A percentile compares a stretch with the other conserved stretches of the same genome.
phyloP scores from a whole-genome alignment of 2,888 invertebrate genomes.

The Plagodis pulveraria region DNA sequence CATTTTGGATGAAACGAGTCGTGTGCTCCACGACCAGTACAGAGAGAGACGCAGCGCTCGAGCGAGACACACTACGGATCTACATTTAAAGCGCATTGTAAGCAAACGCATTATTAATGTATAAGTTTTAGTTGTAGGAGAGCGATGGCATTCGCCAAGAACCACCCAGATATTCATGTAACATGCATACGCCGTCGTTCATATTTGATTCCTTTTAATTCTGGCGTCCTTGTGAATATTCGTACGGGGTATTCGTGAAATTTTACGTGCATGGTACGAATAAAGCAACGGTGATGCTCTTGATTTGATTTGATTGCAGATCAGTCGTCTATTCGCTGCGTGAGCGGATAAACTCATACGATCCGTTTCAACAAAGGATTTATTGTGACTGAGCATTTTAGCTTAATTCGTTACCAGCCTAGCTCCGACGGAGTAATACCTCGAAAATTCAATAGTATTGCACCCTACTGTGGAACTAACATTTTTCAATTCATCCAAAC shows the following conservation, averaged over 20 bases:
- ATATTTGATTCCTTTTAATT: slow-evolving; percentile 84
- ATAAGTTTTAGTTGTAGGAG: slow-evolving; percentile 82
- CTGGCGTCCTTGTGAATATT: slow-evolving; percentile 63
- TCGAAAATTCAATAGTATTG: too few species aligned
- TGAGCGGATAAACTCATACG: slow-evolving; percentile 13
- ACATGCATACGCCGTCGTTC: slow-evolving; percentile 79
- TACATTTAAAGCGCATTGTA: slow-evolving; percentile 85
- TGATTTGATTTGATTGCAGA: slow-evolving; percentile 23
- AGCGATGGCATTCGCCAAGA: slow-evolving; percentile 67
- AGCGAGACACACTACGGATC: slow-evolving; percentile 70
- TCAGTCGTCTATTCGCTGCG: slow-evolving; percentile 14
- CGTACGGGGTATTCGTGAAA: slow-evolving; percentile 40
- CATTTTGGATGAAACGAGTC: slow-evolving; percentile 76
- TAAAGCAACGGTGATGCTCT: background rate
- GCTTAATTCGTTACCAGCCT: slow-evolving; percentile 1
- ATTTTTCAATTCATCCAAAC: too few species aligned
- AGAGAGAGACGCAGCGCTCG: slow-evolving; percentile 51
- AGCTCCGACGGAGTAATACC: background rate
- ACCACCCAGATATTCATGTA: slow-evolving; percentile 76
- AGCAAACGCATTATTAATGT: slow-evolving; percentile 84
- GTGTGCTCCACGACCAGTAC: slow-evolving; percentile 53
- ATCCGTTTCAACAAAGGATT: slow-evolving; percentile 27
- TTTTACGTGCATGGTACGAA: slow-evolving; percentile 17
- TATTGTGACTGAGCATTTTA: slow-evolving; percentile 22
- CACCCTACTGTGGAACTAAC: too few species aligned